phyloP scores from a whole-genome alignment of 1,140 invertebrate species.

The Dryas iulia region DNA sequence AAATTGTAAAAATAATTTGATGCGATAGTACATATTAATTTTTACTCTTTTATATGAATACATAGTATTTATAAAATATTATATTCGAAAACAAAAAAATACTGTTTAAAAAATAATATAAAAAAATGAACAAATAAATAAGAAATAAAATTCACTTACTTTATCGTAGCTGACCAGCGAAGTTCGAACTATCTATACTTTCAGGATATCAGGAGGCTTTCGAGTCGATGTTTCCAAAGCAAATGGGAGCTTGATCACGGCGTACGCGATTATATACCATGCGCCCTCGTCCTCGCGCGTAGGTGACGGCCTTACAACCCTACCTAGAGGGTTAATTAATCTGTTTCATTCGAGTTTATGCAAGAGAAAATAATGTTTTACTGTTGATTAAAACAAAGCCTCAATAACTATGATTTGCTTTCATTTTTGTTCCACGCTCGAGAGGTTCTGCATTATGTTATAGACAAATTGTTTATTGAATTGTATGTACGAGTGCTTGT shows the following conservation, averaged over 20 bases:
- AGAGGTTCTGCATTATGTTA: neutral
- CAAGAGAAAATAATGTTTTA: constrained; percentile 15
- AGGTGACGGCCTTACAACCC: constrained; percentile 42
- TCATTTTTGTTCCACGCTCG: neutral
- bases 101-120: no score
- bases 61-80: no score
- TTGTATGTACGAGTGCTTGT: neutral
- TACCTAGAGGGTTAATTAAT: constrained; percentile 34
- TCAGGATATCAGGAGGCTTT: constrained; percentile 37
- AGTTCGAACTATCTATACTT: neutral
- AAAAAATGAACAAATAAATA: no score
- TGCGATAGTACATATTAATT: no score
- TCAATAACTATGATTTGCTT: neutral
- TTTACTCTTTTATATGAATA: no score
- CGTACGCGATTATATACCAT: constrained; percentile 57
- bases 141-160: neutral
- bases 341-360: constrained; percentile 26
- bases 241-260: constrained; percentile 56
- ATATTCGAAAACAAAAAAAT: no score
- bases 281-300: constrained; percentile 43
- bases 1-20: no score
- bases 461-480: neutral
- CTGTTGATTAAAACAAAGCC: constrained; percentile 1
- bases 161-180: neutral
- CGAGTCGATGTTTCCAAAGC: constrained; percentile 57